Conservation (phyloP, 2,113 vertebrate species). For the Megalops atlanticus region DNA sequence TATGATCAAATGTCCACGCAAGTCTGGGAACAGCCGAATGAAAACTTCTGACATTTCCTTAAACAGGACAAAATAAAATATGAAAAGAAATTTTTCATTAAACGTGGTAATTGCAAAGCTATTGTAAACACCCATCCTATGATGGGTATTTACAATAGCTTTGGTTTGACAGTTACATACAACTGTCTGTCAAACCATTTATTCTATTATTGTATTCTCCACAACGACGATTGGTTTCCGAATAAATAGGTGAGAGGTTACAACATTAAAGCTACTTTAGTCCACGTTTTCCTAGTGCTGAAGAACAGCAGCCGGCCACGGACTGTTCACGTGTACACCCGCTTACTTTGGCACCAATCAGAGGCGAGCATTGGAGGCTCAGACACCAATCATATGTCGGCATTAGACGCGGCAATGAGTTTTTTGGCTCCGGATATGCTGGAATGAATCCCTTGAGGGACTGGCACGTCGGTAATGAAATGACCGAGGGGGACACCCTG, state of each 20-base stretch:
- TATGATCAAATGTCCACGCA: too few species aligned
- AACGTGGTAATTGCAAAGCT: too few species aligned
- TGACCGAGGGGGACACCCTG: conserved; percentile 1
- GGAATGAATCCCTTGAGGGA: neutral
- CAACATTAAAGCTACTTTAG: conserved; percentile 47
- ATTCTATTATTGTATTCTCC: too few species aligned
- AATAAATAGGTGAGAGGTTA: conserved; percentile 81
- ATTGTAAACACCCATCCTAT: too few species aligned
- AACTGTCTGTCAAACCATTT: too few species aligned
- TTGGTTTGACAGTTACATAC: too few species aligned
- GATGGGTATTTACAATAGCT: too few species aligned
- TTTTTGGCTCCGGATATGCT: neutral
- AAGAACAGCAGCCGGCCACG: conserved; percentile 69
- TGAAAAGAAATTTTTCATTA: too few species aligned
- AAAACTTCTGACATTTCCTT: too few species aligned
- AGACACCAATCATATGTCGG: neutral
- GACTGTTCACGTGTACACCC: conserved; percentile 70
- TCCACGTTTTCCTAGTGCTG: conserved; percentile 58
- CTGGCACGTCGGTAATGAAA: neutral
- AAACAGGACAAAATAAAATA: too few species aligned
- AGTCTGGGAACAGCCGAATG: too few species aligned
- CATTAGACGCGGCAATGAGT: neutral
- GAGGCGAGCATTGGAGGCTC: neutral
- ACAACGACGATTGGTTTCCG: neutral
- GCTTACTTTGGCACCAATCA: conserved; percentile 51